phyloP scores from a whole-genome alignment of 2,113 vertebrate species.

The Procavia capensis region DNA sequence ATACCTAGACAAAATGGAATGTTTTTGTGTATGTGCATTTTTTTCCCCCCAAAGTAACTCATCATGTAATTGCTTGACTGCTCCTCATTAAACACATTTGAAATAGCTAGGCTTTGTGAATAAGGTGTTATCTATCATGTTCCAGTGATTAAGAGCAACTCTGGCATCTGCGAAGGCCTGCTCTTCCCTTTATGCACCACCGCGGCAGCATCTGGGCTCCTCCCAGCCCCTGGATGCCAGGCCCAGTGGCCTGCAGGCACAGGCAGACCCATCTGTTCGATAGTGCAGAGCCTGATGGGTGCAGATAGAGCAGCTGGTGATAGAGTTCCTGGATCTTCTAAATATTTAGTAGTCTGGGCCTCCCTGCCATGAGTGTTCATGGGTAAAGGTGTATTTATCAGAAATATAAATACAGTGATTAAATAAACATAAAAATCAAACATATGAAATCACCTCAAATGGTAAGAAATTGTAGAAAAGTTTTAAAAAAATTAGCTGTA shows the following conservation, averaged over 20 bases:
- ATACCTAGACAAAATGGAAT: conserved; percentile 13
- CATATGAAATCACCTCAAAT: neutral
- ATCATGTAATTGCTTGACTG: neutral
- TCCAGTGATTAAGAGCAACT: neutral
- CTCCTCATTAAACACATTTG: neutral
- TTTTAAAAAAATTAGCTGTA: neutral
- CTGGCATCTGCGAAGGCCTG: neutral
- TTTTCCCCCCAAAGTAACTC: neutral
- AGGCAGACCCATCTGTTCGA: conserved; percentile 27
- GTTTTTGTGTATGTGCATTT: conserved; percentile 17
- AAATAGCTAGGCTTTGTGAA: neutral
- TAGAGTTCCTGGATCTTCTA: conserved; percentile 44
- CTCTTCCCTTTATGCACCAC: neutral
- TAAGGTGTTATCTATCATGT: conserved; percentile 14
- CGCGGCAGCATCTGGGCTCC: neutral
- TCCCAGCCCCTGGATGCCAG: neutral
- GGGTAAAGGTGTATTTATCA: neutral
- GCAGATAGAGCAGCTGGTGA: neutral
- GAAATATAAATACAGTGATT: neutral
- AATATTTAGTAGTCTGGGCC: conserved; percentile 59
- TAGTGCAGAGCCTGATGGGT: conserved; percentile 31
- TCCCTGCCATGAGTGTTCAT: neutral
- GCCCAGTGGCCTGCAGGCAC: neutral
- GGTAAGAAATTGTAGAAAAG: neutral
- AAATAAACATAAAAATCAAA: neutral